phyloP scores from a whole-genome alignment of 2,113 vertebrate species.

The Pelodiscus sinensis region DNA sequence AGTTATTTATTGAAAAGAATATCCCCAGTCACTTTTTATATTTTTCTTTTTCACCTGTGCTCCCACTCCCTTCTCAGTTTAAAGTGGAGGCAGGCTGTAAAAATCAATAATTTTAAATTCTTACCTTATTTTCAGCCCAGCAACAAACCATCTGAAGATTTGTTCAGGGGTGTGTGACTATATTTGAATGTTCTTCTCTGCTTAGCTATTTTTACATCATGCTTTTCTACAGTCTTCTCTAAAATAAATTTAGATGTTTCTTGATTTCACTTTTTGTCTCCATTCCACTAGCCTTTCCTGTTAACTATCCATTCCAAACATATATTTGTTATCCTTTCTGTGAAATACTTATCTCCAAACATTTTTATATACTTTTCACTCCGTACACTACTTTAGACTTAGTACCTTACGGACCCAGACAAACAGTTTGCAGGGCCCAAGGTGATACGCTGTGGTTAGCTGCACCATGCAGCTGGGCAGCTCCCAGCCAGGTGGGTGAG shows the following conservation, averaged over 20 bases:
- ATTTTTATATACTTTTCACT: conserved; percentile 37
- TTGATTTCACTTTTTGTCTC: neutral
- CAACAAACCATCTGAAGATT: conserved; percentile 50
- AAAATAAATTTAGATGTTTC: conserved; percentile 3
- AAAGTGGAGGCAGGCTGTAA: conserved; percentile 5
- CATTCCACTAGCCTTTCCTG: neutral
- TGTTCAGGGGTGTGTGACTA: conserved; percentile 23
- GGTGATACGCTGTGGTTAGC: too few species aligned
- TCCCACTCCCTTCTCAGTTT: neutral
- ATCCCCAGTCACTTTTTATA: neutral
- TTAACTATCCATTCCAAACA: neutral
- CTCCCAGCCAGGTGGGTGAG: too few species aligned
- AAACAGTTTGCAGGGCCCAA: too few species aligned
- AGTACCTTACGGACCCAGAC: neutral
- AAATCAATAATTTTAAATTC: conserved; percentile 32
- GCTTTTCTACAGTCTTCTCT: neutral
- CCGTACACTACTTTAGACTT: conserved; percentile 4
- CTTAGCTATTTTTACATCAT: neutral
- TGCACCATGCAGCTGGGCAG: too few species aligned
- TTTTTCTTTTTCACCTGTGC: neutral
- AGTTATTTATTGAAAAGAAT: neutral
- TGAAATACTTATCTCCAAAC: conserved; percentile 7
- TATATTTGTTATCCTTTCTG: neutral
- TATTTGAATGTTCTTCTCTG: conserved; percentile 2
- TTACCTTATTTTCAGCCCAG: conserved; percentile 47